Base-by-base conservation (phyloP, 2,797 vertebrate genomes). In the Pogonophryne albipinna region DNA sequence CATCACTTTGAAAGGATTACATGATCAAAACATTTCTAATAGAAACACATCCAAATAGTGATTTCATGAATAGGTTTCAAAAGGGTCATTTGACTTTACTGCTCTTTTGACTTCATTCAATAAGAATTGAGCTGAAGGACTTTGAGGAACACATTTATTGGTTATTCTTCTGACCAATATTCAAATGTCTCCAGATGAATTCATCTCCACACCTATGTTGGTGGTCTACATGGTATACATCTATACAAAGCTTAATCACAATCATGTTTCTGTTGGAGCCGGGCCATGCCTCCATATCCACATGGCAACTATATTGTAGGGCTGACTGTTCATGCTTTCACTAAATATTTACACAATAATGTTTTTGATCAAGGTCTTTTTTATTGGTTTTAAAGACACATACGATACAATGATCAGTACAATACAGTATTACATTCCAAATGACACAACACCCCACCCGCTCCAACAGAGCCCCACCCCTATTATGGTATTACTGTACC, bases 1-100 rank as follows among this genome's bases (percentile, higher is more conserved):
- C 15, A 53, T 74, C 46, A 77, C 4, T 46, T 49, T 47, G 59
- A 61, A 52, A 45, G 45, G 50, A 61, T 50, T 27, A 16, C 20
- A 65, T 51, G 52, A 60, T 19, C 11, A 66, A 65, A 59, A 51
- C 31, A 68, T 9, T 45, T 9, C 46, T 13, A 17, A 23, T 49
- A 44, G 15, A n/a, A 23, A 10, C 49, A 44, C 8, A 38, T 7
- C 8, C 34, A 38, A 27, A 31, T 1, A 9, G 46, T 16, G 45
- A 45, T 57, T 46, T 38, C 46, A 31, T 10, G 51, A 15, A 19
- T 38, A 67, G 23, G 11, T 45, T 65, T 31, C 27, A 31, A 6
- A 44, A 38, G 34, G 8, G 34, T 38, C 8, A 9, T 38, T 38
- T 62, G 16, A 17, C n/a, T 38, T 27, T 55, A 8, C 49, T 47